Percentiles rank a stretch among this genome's conserved stretches.
These are phyloP conservation scores for Drosophila limbata DNA, from an alignment of 2,888 invertebrate genomes.

Conservation along the genomic window DNA sequence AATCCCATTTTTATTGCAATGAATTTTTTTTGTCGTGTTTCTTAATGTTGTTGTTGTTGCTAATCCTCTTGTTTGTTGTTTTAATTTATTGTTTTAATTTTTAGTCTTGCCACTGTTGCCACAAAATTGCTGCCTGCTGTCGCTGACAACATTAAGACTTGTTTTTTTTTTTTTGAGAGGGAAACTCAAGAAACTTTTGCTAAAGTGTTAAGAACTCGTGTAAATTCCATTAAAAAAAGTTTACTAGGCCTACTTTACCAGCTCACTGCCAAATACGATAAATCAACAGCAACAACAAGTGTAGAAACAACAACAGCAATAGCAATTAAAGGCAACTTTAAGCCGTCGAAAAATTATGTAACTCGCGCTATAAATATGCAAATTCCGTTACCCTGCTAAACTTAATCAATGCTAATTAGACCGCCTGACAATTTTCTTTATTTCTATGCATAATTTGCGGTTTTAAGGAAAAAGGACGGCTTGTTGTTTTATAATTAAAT, in stretches of 20 bases:
- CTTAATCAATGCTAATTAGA: slow-evolving; percentile 76
- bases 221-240: slow-evolving; percentile 71
- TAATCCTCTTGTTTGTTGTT: slow-evolving; percentile 13
- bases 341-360: slow-evolving; percentile 66
- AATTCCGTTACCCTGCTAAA: slow-evolving; percentile 49
- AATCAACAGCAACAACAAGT: slow-evolving; percentile 52
- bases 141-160: slow-evolving; percentile 17
- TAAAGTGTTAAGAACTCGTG: slow-evolving; percentile 77
- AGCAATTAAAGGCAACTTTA: slow-evolving; percentile 62
- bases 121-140: slow-evolving; percentile 58
- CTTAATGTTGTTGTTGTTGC: slow-evolving; percentile 7
- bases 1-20: slow-evolving; percentile 55
- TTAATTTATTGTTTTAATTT: slow-evolving; percentile 77
- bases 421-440: slow-evolving; percentile 45
- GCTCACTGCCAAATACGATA: slow-evolving; percentile 54
- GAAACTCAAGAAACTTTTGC: slow-evolving; percentile 45
- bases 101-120: slow-evolving; percentile 53
- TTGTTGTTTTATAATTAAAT: slow-evolving; percentile 31
- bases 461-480: background rate
- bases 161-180: background rate
- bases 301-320: slow-evolving; percentile 15
- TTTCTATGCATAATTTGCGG: slow-evolving; percentile 25
- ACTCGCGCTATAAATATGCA: slow-evolving; percentile 67
- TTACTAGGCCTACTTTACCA: slow-evolving; percentile 18
- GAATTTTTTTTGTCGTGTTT: slow-evolving; percentile 9